These are phyloP conservation scores for Monarcha castaneiventris DNA, from an alignment of 2,113 vertebrate species.

Conservation along the genomic window DNA sequence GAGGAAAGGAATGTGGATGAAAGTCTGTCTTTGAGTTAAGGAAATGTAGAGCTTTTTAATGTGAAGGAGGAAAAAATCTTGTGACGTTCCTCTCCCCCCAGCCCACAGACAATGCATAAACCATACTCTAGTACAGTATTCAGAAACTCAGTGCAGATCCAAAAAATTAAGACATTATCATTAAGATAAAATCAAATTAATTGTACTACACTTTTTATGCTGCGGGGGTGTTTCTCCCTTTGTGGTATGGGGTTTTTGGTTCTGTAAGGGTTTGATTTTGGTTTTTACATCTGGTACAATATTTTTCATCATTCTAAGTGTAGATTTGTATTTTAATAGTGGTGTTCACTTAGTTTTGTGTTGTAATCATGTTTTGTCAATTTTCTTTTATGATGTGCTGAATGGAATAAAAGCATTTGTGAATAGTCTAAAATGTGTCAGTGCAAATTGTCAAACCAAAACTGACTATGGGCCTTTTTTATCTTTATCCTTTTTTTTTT, in stretches of 20 bases:
- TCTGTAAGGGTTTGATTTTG: not conserved
- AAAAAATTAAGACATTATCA: not conserved
- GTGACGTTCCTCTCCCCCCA: not conserved
- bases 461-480: conserved; percentile 32
- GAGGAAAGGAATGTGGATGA: not conserved
- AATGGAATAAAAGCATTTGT: not conserved
- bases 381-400: not conserved
- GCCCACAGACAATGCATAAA: not conserved
- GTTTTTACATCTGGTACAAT: not conserved
- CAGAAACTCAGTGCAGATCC: not conserved
- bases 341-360: not conserved
- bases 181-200: not conserved
- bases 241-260: not conserved
- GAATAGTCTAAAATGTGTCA: not conserved
- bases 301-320: not conserved
- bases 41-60: not conserved
- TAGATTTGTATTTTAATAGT: not conserved
- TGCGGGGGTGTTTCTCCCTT: not conserved
- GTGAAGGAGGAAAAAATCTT: not conserved
- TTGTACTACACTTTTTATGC: not conserved
- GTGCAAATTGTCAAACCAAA: conserved; percentile 7
- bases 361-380: not conserved
- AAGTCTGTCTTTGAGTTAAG: not conserved
- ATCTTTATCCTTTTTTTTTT: conserved; percentile 37
- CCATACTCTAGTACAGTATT: not conserved